Percentiles rank a stretch among this genome's conserved stretches.
Conservation (phyloP, 2,113 vertebrate species). For the Trogon surrucura region DNA sequence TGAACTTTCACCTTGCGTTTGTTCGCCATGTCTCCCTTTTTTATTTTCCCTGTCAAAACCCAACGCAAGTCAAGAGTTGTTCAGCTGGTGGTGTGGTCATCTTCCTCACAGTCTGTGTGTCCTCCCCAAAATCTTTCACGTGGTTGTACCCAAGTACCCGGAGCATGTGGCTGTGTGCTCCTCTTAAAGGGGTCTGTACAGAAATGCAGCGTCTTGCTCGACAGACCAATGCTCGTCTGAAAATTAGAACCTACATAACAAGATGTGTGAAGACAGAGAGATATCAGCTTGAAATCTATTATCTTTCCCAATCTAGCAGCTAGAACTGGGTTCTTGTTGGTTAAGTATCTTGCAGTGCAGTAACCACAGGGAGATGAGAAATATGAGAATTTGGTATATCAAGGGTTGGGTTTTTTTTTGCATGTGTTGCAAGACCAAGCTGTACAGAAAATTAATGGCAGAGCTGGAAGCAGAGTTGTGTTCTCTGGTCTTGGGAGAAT, state of each 20-base stretch:
- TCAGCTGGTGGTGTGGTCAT: not conserved
- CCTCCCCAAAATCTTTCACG: not conserved
- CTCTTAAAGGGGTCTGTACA: not conserved
- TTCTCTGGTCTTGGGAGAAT: not conserved
- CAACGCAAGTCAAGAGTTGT: not conserved
- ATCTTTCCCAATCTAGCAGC: not conserved
- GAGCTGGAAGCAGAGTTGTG: not conserved
- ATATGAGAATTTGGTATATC: not conserved
- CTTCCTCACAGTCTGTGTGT: accelerated
- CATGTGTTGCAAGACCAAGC: not conserved
- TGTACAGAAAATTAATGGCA: not conserved
- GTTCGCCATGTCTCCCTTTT: not conserved
- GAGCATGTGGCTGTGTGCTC: not conserved
- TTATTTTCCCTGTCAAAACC: not conserved
- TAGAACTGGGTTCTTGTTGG: not conserved
- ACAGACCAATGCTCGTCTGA: not conserved
- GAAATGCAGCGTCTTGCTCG: not conserved
- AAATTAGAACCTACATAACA: not conserved
- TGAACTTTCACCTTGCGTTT: conserved; percentile 3
- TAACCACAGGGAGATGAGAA: not conserved
- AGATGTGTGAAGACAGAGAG: not conserved
- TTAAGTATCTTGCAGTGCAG: not conserved
- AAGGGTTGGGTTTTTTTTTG: not conserved
- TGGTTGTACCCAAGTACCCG: not conserved
- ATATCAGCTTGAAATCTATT: not conserved